A percentile compares a stretch with the other conserved stretches of the same genome.
Evolutionary conservation across 1,140 invertebrate species (phyloP).

Genomic region (Sitodiplosis mosellana): DNA sequence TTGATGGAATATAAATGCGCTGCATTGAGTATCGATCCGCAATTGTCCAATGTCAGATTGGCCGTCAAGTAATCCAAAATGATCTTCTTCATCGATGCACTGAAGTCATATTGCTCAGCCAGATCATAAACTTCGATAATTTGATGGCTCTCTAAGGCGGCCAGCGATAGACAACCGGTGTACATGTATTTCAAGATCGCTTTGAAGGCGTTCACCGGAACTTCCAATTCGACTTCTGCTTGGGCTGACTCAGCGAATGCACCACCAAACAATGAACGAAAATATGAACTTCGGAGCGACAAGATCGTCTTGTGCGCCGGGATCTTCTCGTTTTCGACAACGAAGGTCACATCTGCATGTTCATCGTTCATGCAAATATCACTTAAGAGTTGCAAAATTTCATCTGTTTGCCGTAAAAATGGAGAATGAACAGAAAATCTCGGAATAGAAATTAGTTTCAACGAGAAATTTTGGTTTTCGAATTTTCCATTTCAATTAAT

Average conservation of each 20-base stretch:
- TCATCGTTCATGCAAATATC: neutral
- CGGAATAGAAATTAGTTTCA: no score
- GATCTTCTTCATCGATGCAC: neutral
- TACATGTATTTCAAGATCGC: neutral
- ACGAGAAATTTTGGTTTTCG: no score
- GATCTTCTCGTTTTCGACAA: neutral
- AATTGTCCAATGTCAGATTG: neutral
- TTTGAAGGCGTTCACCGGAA: neutral
- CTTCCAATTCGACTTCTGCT: neutral
- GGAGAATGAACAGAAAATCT: no score
- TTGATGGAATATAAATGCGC: neutral
- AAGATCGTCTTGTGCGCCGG: neutral
- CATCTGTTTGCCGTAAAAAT: neutral
- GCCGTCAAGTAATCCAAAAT: neutral
- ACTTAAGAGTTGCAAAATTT: neutral
- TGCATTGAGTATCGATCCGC: neutral
- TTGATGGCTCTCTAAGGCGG: neutral
- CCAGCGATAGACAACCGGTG: neutral
- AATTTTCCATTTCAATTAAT: no score
- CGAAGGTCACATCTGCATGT: neutral
- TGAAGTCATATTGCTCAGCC: neutral
- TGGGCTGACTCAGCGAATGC: neutral
- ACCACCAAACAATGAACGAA: neutral
- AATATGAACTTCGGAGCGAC: neutral
- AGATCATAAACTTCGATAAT: neutral